phyloP scores from a whole-genome alignment of 2,888 invertebrate genomes.

The Cantharis nigra region DNA sequence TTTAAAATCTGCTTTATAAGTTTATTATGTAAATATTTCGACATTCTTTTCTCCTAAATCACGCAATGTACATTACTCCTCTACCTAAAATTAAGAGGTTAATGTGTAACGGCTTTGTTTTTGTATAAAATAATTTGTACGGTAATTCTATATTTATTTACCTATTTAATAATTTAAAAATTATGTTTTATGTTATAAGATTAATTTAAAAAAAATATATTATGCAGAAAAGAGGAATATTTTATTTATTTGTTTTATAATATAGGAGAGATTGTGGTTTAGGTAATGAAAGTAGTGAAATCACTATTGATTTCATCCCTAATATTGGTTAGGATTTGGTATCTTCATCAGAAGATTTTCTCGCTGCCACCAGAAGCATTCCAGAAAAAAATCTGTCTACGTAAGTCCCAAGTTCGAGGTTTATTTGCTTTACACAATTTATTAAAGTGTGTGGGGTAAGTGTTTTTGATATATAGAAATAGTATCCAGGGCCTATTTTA shows the following conservation, averaged over 20 bases:
- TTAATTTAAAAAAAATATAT: background rate
- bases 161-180: background rate
- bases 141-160: background rate
- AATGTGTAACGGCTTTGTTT: background rate
- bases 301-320: too few relatives aligned
- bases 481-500: too few relatives aligned
- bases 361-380: too few relatives aligned
- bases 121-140: slow-evolving; percentile 1
- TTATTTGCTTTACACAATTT: too few relatives aligned
- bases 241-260: background rate
- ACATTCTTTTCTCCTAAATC: slow-evolving; percentile 1
- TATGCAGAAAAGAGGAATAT: background rate
- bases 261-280: too few relatives aligned
- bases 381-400: too few relatives aligned
- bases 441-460: too few relatives aligned
- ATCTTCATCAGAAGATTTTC: too few relatives aligned
- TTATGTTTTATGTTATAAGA: background rate
- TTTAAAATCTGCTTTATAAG: slow-evolving; percentile 2
- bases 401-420: too few relatives aligned
- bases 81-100: background rate
- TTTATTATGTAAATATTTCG: slow-evolving; percentile 15
- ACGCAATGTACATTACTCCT: slow-evolving; percentile 1
- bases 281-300: too few relatives aligned
- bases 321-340: too few relatives aligned
- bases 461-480: too few relatives aligned